Conservation (phyloP, 2,113 vertebrate genomes). For the Campylorhamphus procurvoides region DNA sequence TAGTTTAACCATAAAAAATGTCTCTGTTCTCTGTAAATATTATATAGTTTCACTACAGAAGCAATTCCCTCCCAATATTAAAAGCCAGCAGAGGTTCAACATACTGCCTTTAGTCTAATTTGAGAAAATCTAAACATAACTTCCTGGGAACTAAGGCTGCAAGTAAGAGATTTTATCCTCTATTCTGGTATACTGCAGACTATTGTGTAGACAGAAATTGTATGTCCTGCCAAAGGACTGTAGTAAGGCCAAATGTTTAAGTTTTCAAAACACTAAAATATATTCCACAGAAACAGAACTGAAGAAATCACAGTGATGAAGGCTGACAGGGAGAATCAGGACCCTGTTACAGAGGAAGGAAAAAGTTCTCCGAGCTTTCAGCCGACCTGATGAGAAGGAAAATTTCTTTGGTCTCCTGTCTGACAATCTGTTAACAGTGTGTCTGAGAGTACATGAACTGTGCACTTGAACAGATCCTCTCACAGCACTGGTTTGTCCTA, state of each 20-base stretch:
- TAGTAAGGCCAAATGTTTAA: neutral
- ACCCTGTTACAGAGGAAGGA: neutral
- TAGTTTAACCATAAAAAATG: neutral
- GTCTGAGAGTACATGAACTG: neutral
- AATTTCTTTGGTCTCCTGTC: neutral
- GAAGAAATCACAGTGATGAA: neutral
- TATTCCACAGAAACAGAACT: neutral
- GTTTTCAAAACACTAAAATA: neutral
- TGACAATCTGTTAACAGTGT: neutral
- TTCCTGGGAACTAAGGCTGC: neutral
- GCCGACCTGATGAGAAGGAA: neutral
- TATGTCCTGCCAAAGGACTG: neutral
- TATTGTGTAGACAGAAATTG: neutral
- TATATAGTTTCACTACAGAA: neutral
- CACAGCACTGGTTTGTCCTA: neutral
- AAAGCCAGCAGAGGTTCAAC: neutral
- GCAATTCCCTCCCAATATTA: neutral
- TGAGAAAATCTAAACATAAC: neutral
- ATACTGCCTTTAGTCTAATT: neutral
- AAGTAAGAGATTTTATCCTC: neutral
- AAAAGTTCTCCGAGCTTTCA: neutral
- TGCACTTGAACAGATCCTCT: neutral
- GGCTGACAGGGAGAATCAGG: neutral
- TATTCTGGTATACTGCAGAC: neutral
- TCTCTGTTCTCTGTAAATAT: neutral